Evolutionary conservation across 2,113 vertebrate species (phyloP), one percentile per base, ranked within the genome.

Genomic region (Hypanus sabinus): DNA sequence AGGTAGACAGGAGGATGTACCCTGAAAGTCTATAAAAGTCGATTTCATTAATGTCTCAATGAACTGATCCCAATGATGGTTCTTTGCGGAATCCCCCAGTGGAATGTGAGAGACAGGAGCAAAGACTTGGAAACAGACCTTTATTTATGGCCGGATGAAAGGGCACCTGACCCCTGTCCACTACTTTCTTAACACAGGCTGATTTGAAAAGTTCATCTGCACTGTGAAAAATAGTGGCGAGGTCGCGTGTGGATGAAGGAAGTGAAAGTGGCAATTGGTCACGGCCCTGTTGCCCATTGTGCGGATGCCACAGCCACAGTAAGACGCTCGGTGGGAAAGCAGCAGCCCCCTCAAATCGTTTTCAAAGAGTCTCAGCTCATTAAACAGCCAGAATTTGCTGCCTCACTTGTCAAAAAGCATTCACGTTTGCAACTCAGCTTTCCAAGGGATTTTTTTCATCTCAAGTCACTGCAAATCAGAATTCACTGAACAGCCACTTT

Each of bases 11-110:
- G 96, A 97, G 97, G 98, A 97, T 98, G 98, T 98, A 97, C 97
- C 97, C 98, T 98, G 98, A 97, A 98, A 99, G 98, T 99, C 98
- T 98, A 99, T 99, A 99, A 99, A 99, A 98, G 98, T 99, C 98
- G 98, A 96, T 97, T 97, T 97, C 96, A 98, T 98, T 98, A 98
- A 97, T 98, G 98, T 98, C 97, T 97, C 97, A 97, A 97, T 97
- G 97, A 97, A 98, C 97, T 96, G 97, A 96, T 97, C 97, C 97
- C 97, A 97, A 97, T 96, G 95, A 95, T 96, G 95, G 96, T 65
- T 5, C 33, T 93, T 92, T 6, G 96, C 96, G 96, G 96, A 97
- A 97, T 96, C 97, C 96, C 97, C 96, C 96, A 71, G 95, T 95
- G 98, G 97, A 97, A 98, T 97, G 97, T 96, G 97, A 97, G 76